Evolutionary conservation across 1,140 invertebrate genomes (phyloP), one percentile per base, ranked within the genome.

Genomic region (Drosophila neocordata): DNA sequence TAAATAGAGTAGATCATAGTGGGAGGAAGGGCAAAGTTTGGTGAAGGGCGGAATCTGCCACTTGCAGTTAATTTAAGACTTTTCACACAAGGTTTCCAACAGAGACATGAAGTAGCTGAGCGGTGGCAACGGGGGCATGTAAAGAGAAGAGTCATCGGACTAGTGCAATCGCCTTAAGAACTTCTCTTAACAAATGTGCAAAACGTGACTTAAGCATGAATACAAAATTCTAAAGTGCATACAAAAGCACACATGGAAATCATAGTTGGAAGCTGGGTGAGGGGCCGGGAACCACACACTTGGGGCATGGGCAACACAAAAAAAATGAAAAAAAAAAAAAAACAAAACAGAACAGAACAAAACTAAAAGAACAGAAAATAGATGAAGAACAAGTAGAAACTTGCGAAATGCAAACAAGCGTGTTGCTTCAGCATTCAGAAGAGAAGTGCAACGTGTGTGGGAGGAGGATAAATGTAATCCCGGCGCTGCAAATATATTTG

Each of bases 171-270:
- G 82, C 83, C 83, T 87, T 88, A 88, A 87, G 83, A 87, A 87
- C 83, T 88, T 68, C 83, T 71, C 77, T 85, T 87, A 87, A 87
- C 82, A 87, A 88, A 87, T 87, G 82, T 82, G 71, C 83, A 77
- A 87, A 88, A 87, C 82, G 82, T 87, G 82, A 87, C 82, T 88
- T 75, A 64, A 88, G 82, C 78, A 57, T 82, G 82, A 88, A 87
- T 76, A 82, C 82, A 82, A 88, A 78, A 87, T 78, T 77, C 75
- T 69, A 68, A 82, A 81, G 78, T 81, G 79, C 78, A 80, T 80
- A 80, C 68, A 72, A 75, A 79, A 71, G 69, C 73, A 70, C 77
- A 85, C 65, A 85, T 66, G 70, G 58, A 84, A 71, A 66, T 57
- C 56, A 24, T 31, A 18, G 20, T 22, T 5, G 8, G n/a, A 13